Evolutionary conservation across 2,888 invertebrate genomes (phyloP).

Genomic region (Macaria liturata): DNA sequence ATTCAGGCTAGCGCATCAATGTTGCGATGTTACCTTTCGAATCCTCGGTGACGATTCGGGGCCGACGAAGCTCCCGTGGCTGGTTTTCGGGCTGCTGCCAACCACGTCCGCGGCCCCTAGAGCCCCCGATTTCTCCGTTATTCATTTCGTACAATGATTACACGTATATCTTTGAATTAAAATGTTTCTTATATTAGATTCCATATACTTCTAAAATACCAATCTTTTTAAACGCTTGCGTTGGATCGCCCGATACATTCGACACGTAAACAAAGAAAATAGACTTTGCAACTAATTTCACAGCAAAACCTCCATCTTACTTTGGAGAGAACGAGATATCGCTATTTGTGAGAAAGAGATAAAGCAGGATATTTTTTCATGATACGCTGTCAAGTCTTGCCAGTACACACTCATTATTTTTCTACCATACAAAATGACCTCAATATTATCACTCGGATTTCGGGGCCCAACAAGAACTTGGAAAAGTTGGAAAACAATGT

Average conservation of each 20-base stretch:
- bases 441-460: too few relatives aligned
- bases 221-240: slow-evolving; percentile 35
- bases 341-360: slow-evolving; percentile 28
- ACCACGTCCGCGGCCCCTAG: slow-evolving; percentile 79
- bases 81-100: slow-evolving; percentile 76
- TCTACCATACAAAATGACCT: too few relatives aligned
- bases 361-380: slow-evolving; percentile 14
- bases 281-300: slow-evolving; percentile 60
- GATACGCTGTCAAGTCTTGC: slow-evolving; percentile 3
- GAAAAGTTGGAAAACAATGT: too few relatives aligned
- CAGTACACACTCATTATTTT: not conserved
- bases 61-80: slow-evolving; percentile 75
- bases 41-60: slow-evolving; percentile 63
- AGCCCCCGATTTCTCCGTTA: slow-evolving; percentile 79
- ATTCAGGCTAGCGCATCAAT: slow-evolving; percentile 6
- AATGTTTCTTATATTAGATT: slow-evolving; percentile 53
- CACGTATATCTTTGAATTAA: slow-evolving; percentile 36
- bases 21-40: slow-evolving; percentile 55
- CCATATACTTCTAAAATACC: slow-evolving; percentile 59
- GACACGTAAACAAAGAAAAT: slow-evolving; percentile 82
- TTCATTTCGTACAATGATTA: slow-evolving; percentile 65
- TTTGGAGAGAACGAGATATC: slow-evolving; percentile 30
- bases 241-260: slow-evolving; percentile 49
- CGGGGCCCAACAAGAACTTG: too few relatives aligned
- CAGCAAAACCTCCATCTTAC: slow-evolving; percentile 71